These are phyloP conservation scores for Agonum fuliginosum DNA, from an alignment of 2,888 invertebrate genomes.

Conservation along the genomic window DNA sequence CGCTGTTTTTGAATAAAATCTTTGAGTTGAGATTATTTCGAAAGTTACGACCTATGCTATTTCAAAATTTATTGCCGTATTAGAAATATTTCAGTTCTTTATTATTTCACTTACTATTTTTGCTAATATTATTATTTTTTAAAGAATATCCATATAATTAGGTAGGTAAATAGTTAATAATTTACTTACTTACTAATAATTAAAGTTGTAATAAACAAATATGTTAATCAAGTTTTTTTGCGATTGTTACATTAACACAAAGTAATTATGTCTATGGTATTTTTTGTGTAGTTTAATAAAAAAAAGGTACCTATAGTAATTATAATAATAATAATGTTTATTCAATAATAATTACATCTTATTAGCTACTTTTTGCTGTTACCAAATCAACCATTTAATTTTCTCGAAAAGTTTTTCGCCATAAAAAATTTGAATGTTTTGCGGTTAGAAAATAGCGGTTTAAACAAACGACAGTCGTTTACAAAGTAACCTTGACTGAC, in stretches of 20 bases:
- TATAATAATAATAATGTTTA: background rate
- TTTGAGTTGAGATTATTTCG: background rate
- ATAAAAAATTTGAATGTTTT: constrained; percentile 47
- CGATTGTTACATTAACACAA: too few species aligned
- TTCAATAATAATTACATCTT: too few species aligned
- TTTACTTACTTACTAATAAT: too few species aligned
- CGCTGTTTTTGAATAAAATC: background rate
- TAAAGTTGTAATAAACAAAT: too few species aligned
- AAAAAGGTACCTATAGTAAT: background rate
- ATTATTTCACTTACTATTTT: background rate
- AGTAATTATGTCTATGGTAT: too few species aligned
- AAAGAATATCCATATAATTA: background rate
- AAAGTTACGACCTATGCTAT: constrained; percentile 28
- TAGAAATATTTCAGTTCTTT: too few species aligned
- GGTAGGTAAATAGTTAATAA: background rate
- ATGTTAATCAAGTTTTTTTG: too few species aligned
- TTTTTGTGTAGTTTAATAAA: background rate
- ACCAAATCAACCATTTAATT: constrained; percentile 9
- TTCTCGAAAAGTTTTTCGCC: background rate
- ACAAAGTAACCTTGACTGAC: constrained; percentile 50
- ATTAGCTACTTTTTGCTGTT: background rate
- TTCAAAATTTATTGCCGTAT: constrained; percentile 27
- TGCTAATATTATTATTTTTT: background rate
- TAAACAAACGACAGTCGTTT: constrained; percentile 29
- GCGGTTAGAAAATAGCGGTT: constrained; percentile 58